These are phyloP conservation scores for Agriopis aurantiaria DNA, from an alignment of 2,888 invertebrate species.

Conservation along the genomic window DNA sequence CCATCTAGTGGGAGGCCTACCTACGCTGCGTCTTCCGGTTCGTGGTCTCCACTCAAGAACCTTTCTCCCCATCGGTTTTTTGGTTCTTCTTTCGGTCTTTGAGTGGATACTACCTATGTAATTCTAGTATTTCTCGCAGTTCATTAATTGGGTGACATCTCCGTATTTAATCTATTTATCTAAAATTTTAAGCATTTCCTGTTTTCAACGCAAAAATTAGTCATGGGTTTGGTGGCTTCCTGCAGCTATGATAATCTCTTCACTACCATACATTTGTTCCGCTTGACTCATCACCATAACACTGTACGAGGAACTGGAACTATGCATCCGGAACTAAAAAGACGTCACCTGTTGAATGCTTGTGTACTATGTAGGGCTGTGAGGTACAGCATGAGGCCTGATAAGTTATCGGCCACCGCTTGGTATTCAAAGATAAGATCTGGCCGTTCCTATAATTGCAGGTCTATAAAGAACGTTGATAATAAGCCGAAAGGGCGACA, in stretches of 20 bases:
- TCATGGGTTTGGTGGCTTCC: slow-evolving; percentile 32
- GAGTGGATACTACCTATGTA: background rate
- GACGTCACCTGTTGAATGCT: slow-evolving; percentile 6
- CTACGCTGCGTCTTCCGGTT: too few species aligned
- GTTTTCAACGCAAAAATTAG: slow-evolving; percentile 17
- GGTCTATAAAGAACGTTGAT: too few species aligned
- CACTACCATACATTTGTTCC: slow-evolving; percentile 16
- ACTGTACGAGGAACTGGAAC: slow-evolving; percentile 6
- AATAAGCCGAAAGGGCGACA: too few species aligned
- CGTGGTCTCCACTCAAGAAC: too few species aligned
- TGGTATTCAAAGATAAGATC: slow-evolving; percentile 28
- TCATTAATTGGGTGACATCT: background rate
- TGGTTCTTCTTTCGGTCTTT: too few species aligned
- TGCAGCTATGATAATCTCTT: slow-evolving; percentile 5
- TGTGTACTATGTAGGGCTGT: background rate
- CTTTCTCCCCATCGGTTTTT: too few species aligned
- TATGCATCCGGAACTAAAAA: slow-evolving; percentile 28
- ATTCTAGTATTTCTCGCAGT: too few species aligned
- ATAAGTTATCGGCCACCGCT: slow-evolving; percentile 26
- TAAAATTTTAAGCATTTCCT: slow-evolving; percentile 32
- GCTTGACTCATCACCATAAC: slow-evolving; percentile 40
- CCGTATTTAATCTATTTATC: background rate
- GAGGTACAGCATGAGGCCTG: slow-evolving; percentile 22
- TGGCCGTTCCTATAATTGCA: background rate
- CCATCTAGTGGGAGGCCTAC: too few species aligned